Percentiles rank a stretch among this genome's conserved stretches.
Evolutionary conservation across 2,113 vertebrate species (phyloP).

Genomic region (Pygoscelis antarcticus): DNA sequence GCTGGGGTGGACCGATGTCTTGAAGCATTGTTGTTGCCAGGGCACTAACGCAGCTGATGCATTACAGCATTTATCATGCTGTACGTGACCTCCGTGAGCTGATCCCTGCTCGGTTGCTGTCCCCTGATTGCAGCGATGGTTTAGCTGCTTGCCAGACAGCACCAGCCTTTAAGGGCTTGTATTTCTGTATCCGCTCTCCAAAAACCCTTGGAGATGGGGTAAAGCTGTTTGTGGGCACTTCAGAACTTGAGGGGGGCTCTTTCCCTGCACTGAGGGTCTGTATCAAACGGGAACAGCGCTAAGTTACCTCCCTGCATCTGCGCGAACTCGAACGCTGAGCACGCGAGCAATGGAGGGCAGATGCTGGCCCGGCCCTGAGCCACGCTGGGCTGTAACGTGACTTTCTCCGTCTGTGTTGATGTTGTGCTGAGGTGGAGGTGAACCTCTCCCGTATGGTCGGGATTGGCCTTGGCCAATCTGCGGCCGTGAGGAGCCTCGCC

Average conservation of each 20-base stretch:
- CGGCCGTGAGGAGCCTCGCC: not conserved
- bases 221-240: not conserved
- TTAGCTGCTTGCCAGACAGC: not conserved
- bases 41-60: not conserved
- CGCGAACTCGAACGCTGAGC: fast-evolving
- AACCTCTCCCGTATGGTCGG: not conserved
- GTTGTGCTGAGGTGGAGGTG: not conserved
- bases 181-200: not conserved
- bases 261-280: not conserved
- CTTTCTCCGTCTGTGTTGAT: not conserved
- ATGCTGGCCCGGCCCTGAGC: not conserved
- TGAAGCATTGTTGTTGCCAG: not conserved
- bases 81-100: not conserved
- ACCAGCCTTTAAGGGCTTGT: not conserved
- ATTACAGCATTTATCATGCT: not conserved
- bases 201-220: not conserved
- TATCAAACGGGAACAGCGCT: fast-evolving
- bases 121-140: fast-evolving
- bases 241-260: not conserved
- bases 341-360: not conserved
- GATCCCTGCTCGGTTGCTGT: not conserved
- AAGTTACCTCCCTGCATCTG: not conserved
- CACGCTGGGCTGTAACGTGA: not conserved
- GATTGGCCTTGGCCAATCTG: not conserved
- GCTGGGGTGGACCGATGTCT: not conserved